These are phyloP conservation scores for Lethenteron reissneri DNA, from an alignment of 2,113 vertebrate genomes.

Conservation along the genomic window DNA sequence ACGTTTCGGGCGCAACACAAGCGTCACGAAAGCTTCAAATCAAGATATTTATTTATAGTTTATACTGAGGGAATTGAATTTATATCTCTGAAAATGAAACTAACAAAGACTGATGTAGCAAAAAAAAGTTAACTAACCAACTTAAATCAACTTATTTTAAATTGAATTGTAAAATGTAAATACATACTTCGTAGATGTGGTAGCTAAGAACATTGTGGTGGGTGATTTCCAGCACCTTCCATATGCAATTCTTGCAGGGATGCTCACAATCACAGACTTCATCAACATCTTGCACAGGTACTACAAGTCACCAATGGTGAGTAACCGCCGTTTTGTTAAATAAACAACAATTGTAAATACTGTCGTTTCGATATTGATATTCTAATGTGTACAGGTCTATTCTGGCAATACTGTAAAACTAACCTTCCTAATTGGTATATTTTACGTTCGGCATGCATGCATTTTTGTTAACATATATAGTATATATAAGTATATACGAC, in stretches of 20 bases:
- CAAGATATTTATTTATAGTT: no score
- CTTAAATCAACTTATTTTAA: no score
- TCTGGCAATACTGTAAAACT: not conserved
- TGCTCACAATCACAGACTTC: slow-evolving; percentile 95
- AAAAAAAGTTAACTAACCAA: no score
- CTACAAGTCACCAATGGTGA: slow-evolving; percentile 90
- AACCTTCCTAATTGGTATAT: not conserved
- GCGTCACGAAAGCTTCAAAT: no score
- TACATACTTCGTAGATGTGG: no score
- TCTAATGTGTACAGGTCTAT: not conserved
- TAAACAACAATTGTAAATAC: not conserved
- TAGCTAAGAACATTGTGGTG: no score
- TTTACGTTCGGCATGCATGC: not conserved
- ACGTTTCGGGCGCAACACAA: no score
- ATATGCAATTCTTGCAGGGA: slow-evolving; percentile 29
- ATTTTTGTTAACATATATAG: not conserved
- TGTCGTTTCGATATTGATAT: not conserved
- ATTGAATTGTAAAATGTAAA: no score
- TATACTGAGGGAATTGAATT: no score
- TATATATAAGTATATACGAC: not conserved
- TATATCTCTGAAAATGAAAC: no score
- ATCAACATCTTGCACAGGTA: slow-evolving; percentile 94
- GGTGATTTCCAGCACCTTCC: not conserved
- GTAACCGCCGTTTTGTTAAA: slow-evolving; percentile 9
- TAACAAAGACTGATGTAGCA: no score